A percentile compares a stretch with the other conserved stretches of the same genome.
These are phyloP conservation scores for Oreortyx pictus DNA, from an alignment of 2,797 vertebrate species.

Conservation along the genomic window DNA sequence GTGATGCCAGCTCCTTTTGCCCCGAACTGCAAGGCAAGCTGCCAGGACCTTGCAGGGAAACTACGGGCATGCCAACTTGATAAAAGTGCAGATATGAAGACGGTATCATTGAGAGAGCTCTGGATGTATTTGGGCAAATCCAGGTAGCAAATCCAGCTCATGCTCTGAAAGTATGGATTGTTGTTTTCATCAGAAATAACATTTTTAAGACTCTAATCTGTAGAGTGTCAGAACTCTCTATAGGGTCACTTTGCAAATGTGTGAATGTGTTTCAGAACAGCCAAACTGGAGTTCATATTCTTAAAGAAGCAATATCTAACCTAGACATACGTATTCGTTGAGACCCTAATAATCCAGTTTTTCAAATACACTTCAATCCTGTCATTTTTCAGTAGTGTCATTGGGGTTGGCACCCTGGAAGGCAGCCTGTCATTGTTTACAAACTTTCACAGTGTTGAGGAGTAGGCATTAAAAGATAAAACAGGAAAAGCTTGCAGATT, in stretches of 20 bases:
- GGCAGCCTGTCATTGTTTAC: not conserved
- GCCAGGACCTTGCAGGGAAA: not conserved
- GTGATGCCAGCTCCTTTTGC: not conserved
- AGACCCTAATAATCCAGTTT: rapidly evolving
- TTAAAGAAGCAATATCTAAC: not conserved
- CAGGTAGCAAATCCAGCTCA: rapidly evolving
- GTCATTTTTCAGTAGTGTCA: not conserved
- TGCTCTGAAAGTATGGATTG: rapidly evolving
- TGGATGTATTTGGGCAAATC: not conserved
- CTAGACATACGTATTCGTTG: not conserved
- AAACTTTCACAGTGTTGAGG: not conserved
- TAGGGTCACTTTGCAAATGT: not conserved
- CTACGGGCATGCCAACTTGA: not conserved
- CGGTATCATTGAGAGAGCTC: not conserved
- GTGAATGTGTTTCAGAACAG: not conserved
- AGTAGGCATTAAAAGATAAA: not conserved
- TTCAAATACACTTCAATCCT: not conserved
- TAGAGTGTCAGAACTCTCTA: not conserved
- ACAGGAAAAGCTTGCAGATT: not conserved
- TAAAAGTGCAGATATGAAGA: rapidly evolving
- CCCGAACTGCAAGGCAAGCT: not conserved
- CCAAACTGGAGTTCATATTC: not conserved
- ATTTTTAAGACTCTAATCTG: rapidly evolving
- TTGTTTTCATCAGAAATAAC: rapidly evolving
- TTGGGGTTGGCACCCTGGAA: not conserved